Conservation (phyloP, 1,140 invertebrate species). For the Calephelis nemesis region DNA sequence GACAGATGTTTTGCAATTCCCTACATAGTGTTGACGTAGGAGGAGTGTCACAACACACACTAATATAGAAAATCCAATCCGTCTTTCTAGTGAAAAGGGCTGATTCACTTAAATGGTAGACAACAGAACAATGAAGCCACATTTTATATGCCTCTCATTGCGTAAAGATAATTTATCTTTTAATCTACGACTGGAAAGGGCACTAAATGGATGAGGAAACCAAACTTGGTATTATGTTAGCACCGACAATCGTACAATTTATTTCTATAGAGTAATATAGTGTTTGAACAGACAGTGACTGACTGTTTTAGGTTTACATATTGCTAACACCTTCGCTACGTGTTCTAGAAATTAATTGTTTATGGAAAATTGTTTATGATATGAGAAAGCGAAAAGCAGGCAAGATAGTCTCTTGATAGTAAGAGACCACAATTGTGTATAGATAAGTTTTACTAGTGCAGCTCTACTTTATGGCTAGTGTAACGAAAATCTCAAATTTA, state of each 20-base stretch:
- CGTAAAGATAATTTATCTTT: slow-evolving; percentile 27
- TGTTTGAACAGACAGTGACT: background rate
- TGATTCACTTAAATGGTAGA: slow-evolving; percentile 29
- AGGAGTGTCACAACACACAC: slow-evolving; percentile 12
- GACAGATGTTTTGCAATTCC: slow-evolving; percentile 8
- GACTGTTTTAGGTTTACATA: background rate
- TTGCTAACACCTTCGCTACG: background rate
- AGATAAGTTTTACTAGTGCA: too few relatives aligned
- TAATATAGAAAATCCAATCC: slow-evolving; percentile 14
- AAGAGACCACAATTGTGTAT: too few relatives aligned
- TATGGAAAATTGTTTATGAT: too few relatives aligned
- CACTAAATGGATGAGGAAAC: slow-evolving; percentile 1
- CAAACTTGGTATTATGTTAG: slow-evolving; percentile 4
- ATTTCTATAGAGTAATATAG: background rate
- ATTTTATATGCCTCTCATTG: slow-evolving; percentile 24
- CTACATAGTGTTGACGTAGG: slow-evolving; percentile 12
- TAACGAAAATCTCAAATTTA: too few relatives aligned
- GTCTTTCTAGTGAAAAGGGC: slow-evolving; percentile 32
- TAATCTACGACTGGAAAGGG: slow-evolving; percentile 20
- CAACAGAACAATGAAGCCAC: slow-evolving; percentile 28
- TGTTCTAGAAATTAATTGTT: too few relatives aligned
- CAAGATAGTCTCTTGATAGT: too few relatives aligned
- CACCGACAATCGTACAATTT: background rate
- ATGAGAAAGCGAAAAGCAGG: too few relatives aligned
- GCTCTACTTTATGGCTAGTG: too few relatives aligned